Evolutionary conservation across 2,113 vertebrate genomes (phyloP).

Genomic region (Galemys pyrenaicus): DNA sequence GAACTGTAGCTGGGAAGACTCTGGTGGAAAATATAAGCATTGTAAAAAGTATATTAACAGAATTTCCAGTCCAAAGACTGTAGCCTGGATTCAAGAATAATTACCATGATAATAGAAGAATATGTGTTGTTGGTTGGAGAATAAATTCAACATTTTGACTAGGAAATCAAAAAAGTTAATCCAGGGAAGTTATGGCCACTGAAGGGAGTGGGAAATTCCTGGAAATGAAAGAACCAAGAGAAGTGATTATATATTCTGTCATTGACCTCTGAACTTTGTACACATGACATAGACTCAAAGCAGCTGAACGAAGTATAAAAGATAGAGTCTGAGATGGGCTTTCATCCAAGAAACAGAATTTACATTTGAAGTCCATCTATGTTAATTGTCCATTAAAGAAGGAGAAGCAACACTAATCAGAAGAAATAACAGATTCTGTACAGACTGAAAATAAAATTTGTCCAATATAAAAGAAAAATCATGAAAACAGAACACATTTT

Average conservation of each 20-base stretch:
- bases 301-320: background rate
- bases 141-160: background rate
- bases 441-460: background rate
- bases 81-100: background rate
- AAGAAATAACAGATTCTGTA: background rate
- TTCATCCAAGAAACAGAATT: background rate
- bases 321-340: background rate
- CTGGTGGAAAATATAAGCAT: background rate
- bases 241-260: background rate
- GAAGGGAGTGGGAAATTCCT: background rate
- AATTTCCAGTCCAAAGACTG: background rate
- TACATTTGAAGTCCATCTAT: background rate
- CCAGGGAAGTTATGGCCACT: background rate
- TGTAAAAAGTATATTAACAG: background rate
- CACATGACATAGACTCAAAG: background rate
- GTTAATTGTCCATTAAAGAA: background rate
- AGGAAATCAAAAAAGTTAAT: background rate
- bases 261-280: accelerated
- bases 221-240: background rate
- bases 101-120: background rate
- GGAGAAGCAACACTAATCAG: background rate
- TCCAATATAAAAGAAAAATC: background rate
- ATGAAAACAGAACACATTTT: background rate
- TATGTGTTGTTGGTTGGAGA: background rate
- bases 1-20: background rate